Conservation (phyloP, 2,113 vertebrate genomes). For the Thamnophis sirtalis region DNA sequence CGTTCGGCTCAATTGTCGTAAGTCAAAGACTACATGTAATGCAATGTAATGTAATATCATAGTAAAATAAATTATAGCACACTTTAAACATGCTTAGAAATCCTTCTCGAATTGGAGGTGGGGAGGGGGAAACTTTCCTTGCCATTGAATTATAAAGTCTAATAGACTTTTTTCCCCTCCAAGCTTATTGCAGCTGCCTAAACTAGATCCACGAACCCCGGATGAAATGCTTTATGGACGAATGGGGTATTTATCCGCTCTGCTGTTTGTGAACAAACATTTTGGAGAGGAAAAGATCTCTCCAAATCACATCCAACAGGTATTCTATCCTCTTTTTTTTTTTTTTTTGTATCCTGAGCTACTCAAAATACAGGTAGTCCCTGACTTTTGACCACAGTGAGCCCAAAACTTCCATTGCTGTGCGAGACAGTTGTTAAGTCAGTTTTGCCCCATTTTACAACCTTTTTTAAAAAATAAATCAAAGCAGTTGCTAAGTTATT, state of each 20-base stretch:
- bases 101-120: background rate
- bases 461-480: background rate
- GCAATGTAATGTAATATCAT: background rate
- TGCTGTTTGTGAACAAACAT: conserved; percentile 90
- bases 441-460: background rate
- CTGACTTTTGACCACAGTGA: background rate
- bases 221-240: conserved; percentile 91
- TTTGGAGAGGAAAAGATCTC: conserved; percentile 86
- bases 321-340: conserved; percentile 56
- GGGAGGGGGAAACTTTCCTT: background rate
- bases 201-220: conserved; percentile 73
- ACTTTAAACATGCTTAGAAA: background rate
- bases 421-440: background rate
- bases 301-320: conserved; percentile 86
- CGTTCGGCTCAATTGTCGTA: background rate
- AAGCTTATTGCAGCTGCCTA: conserved; percentile 84
- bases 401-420: background rate
- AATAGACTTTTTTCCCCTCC: conserved; percentile 38
- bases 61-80: background rate
- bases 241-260: conserved; percentile 85
- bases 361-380: background rate
- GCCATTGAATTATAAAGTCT: background rate
- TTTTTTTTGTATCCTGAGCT: background rate
- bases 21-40: background rate
- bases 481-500: background rate